Conservation (phyloP, 2,888 invertebrate genomes). For the Drosophila differens region DNA sequence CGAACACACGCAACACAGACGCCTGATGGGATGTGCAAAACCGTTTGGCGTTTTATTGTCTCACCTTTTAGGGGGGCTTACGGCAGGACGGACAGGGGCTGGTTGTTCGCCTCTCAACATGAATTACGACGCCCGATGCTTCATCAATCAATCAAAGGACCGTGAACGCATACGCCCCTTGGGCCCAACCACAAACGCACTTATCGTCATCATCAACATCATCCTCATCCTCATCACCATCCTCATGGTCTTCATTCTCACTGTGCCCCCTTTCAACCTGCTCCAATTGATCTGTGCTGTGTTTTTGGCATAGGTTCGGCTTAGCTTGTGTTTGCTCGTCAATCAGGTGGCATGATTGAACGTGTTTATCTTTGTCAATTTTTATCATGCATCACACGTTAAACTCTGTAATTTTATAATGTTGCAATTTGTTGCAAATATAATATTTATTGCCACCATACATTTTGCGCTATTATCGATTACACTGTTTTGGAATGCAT, state of each 20-base stretch:
- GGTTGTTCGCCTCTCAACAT: constrained; percentile 74
- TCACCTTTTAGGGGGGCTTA: constrained; percentile 52
- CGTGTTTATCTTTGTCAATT: constrained; percentile 67
- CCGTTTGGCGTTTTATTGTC: constrained; percentile 63
- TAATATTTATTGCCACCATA: constrained; percentile 41
- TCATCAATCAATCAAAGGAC: constrained; percentile 73
- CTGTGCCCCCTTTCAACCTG: constrained; percentile 22
- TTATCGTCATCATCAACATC: constrained; percentile 54
- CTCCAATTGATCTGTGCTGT: constrained; percentile 60
- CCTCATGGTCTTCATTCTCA: constrained; percentile 5
- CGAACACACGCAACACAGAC: constrained; percentile 24
- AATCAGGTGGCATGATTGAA: constrained; percentile 64
- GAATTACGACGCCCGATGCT: constrained; percentile 74
- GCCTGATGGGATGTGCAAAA: constrained; percentile 36
- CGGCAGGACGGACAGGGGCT: constrained; percentile 25
- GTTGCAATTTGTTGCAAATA: constrained; percentile 50
- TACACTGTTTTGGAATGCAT: background rate
- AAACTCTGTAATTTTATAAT: constrained; percentile 58
- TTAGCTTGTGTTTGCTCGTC: constrained; percentile 48
- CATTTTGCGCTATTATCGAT: constrained; percentile 17
- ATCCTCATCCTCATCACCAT: background rate
- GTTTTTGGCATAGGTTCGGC: constrained; percentile 27
- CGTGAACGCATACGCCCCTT: constrained; percentile 64
- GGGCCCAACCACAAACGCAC: constrained; percentile 55
- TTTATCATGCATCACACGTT: constrained; percentile 56